These are phyloP conservation scores for Esox niger DNA, from an alignment of 2,113 vertebrate genomes.

Conservation along the genomic window DNA sequence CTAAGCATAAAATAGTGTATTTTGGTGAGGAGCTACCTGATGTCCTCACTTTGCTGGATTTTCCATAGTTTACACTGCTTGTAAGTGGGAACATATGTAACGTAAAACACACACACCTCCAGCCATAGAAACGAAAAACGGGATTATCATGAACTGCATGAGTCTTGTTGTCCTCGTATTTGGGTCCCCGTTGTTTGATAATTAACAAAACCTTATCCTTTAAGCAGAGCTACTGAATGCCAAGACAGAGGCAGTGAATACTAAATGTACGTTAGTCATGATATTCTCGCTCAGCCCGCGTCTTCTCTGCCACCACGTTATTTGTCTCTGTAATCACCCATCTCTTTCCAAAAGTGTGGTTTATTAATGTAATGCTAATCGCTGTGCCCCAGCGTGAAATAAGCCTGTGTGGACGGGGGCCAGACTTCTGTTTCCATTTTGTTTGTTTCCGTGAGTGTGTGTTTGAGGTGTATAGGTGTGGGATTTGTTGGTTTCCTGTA, in stretches of 20 bases:
- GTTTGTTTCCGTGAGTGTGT: neutral
- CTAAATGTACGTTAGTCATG: constrained; percentile 31
- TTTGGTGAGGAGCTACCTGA: no score
- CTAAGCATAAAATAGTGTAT: no score
- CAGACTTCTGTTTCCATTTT: constrained; percentile 13
- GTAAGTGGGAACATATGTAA: no score
- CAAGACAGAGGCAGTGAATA: constrained; percentile 6
- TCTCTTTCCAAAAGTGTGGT: constrained; percentile 20
- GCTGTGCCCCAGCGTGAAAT: constrained; percentile 33
- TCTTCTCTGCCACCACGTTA: neutral
- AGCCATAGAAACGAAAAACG: neutral
- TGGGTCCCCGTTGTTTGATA: constrained; percentile 24
- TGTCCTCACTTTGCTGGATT: no score
- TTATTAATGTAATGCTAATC: constrained; percentile 44
- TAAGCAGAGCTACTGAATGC: constrained; percentile 10
- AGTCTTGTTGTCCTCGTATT: constrained; percentile 13
- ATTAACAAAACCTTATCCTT: constrained; percentile 36
- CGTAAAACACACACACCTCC: neutral
- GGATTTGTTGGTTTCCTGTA: constrained; percentile 23
- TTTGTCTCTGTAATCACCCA: constrained; percentile 32
- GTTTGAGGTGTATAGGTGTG: neutral
- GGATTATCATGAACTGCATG: constrained; percentile 1
- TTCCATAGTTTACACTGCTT: no score
- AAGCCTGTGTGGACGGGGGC: constrained; percentile 20
- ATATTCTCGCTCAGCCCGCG: constrained; percentile 9